Evolutionary conservation across 2,113 vertebrate species (phyloP).

Genomic region (Anguilla japonica): DNA sequence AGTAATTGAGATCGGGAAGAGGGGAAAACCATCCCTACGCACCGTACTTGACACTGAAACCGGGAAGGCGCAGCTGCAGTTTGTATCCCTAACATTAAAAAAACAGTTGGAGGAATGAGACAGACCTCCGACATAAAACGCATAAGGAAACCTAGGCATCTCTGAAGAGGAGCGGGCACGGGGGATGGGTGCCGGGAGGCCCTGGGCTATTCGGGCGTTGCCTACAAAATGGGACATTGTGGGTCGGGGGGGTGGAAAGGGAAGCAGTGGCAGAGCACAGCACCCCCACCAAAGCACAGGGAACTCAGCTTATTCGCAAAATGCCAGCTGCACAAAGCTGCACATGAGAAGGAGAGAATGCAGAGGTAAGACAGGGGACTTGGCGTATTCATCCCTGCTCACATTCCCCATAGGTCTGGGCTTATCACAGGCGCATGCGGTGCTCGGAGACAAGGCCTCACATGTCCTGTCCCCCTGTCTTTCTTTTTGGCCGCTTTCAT

Average conservation of each 20-base stretch:
- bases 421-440: slow-evolving; percentile 14
- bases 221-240: not conserved
- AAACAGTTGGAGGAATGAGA: not conserved
- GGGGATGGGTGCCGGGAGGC: not conserved
- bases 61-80: not conserved
- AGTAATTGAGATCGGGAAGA: slow-evolving; percentile 70
- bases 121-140: not conserved
- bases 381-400: not conserved
- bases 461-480: slow-evolving; percentile 20
- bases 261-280: slow-evolving; percentile 36
- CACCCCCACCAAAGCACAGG: slow-evolving; percentile 22
- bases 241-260: not conserved
- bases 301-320: slow-evolving; percentile 35
- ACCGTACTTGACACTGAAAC: slow-evolving; percentile 17
- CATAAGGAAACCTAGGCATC: not conserved
- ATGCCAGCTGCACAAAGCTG: slow-evolving; percentile 30
- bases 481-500: not conserved
- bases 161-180: slow-evolving; percentile 15
- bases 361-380: slow-evolving; percentile 15
- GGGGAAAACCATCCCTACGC: slow-evolving; percentile 27
- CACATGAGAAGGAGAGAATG: not conserved
- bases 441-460: not conserved
- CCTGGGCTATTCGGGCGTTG: not conserved
- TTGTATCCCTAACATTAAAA: slow-evolving; percentile 17
- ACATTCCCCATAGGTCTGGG: slow-evolving; percentile 3